Conservation (phyloP, 2,888 invertebrate genomes). For the Strigamia maritima region DNA sequence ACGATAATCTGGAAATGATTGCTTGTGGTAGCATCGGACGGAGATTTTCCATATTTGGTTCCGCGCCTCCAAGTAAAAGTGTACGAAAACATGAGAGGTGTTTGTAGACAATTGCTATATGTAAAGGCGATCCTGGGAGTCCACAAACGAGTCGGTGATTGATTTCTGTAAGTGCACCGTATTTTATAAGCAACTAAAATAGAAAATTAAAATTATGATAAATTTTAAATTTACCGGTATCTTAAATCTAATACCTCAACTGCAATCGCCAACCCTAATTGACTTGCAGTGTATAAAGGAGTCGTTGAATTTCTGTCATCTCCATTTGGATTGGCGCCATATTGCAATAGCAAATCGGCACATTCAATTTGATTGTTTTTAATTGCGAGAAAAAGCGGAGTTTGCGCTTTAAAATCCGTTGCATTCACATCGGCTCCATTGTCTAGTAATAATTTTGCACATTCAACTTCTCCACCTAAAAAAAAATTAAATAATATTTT, state of each 20-base stretch:
- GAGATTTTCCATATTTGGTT: slow-evolving; percentile 31
- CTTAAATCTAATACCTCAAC: slow-evolving; percentile 43
- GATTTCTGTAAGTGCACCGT: slow-evolving; percentile 41
- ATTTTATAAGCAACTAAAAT: slow-evolving; percentile 39
- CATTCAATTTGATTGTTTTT: slow-evolving; percentile 46
- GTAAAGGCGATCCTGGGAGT: slow-evolving; percentile 39
- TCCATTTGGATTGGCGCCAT: slow-evolving; percentile 47
- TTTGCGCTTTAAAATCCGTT: slow-evolving; percentile 47
- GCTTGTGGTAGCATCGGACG: slow-evolving; percentile 28
- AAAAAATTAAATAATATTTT: slow-evolving; percentile 35
- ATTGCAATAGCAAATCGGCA: slow-evolving; percentile 44
- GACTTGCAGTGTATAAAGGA: slow-evolving; percentile 47
- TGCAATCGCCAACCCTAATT: slow-evolving; percentile 45
- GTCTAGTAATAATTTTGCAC: slow-evolving; percentile 43
- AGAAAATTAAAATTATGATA: not conserved
- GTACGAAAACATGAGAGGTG: slow-evolving; percentile 17
- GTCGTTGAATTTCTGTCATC: slow-evolving; percentile 44
- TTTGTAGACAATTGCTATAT: slow-evolving; percentile 35
- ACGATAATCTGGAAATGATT: slow-evolving; percentile 25
- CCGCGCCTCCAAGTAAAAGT: slow-evolving; percentile 35
- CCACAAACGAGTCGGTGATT: slow-evolving; percentile 35
- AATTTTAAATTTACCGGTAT: not conserved
- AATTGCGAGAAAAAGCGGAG: slow-evolving; percentile 47
- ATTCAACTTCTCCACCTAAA: slow-evolving; percentile 44
- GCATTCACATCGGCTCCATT: slow-evolving; percentile 45